A percentile compares a stretch with the other conserved stretches of the same genome.
Conservation (phyloP, 2,888 invertebrate genomes). For the Dinocampus coccinellae region DNA sequence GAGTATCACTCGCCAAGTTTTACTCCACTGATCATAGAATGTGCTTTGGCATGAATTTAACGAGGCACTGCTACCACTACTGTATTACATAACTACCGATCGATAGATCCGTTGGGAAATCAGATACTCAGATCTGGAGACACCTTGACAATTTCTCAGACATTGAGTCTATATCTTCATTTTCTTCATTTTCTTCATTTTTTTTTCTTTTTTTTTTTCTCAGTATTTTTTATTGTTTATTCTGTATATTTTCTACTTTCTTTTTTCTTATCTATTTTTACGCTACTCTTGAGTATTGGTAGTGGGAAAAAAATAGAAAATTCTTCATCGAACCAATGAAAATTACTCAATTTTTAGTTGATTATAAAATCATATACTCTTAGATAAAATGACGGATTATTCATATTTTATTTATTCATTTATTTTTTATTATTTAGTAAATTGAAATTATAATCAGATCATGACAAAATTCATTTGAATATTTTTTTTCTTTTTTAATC, state of each 20-base stretch:
- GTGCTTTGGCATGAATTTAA: slow-evolving; percentile 20
- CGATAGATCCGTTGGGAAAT: slow-evolving; percentile 23
- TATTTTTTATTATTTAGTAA: background rate
- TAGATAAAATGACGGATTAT: background rate
- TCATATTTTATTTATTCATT: background rate
- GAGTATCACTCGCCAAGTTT: slow-evolving; percentile 16
- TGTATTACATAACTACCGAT: background rate
- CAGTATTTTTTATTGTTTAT: too few relatives aligned
- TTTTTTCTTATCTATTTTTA: background rate
- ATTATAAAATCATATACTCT: background rate
- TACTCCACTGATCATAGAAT: slow-evolving; percentile 19
- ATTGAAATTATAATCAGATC: background rate
- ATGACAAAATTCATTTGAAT: background rate
- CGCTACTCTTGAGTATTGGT: background rate
- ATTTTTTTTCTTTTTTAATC: background rate
- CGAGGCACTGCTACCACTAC: background rate
- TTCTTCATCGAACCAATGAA: background rate
- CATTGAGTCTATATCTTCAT: background rate
- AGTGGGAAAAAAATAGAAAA: background rate
- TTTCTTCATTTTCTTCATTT: background rate
- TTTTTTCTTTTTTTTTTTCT: too few relatives aligned
- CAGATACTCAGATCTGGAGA: background rate
- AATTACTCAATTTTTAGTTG: too few relatives aligned
- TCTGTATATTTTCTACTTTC: too few relatives aligned
- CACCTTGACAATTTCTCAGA: background rate